Base-by-base conservation (phyloP, 2,113 vertebrate species). In the Macroglossus sobrinus region DNA sequence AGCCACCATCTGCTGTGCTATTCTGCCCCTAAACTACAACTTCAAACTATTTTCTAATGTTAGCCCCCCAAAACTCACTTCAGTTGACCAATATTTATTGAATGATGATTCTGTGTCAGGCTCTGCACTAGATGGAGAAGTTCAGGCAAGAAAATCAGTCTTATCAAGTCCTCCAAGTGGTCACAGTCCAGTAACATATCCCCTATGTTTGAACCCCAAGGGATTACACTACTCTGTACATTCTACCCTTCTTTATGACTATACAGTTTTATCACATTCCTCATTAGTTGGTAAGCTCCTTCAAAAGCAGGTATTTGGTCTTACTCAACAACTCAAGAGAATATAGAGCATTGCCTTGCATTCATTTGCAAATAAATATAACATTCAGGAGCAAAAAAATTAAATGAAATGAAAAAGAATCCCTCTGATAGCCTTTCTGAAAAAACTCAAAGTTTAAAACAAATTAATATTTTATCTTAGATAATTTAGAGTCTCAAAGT, bases 371-470 rank as follows among this genome's bases (percentile, higher is more conserved):
- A 88, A 61, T 61, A 13, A 84, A 9, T 89, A 76, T 24, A 96
- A 61, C 21, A 95, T 50, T 80, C 64, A 96, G 63, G 94, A 79
- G 68, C 35, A 33, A 94, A 95, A 85, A 59, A 64, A 93, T 82
- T 53, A 78, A 72, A 91, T 66, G 8, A 84, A 90, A 79, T 84
- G 45, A 59, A 92, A 89, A 78, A 30, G 35, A 92, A 78, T 45
- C 81, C 63, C 64, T 88, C 57, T 53, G 26, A 80, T 1, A 93
- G 33, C 85, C 38, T 35, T 94, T 90, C 85, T 66, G 43, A 21
- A 87, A 84, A 93, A 95, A 15, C 9, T 71, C 50, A 64, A 82
- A 92, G 18, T 69, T 96, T 84, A 82, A 97, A 96, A 89, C 14
- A 93, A 94, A 90, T 72, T 40, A 91, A 91, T 15, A 81, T 22